Percentiles rank a stretch among this genome's conserved stretches.
These are phyloP conservation scores for Mimachlamys varia DNA, from an alignment of 2,888 invertebrate genomes.

Conservation along the genomic window DNA sequence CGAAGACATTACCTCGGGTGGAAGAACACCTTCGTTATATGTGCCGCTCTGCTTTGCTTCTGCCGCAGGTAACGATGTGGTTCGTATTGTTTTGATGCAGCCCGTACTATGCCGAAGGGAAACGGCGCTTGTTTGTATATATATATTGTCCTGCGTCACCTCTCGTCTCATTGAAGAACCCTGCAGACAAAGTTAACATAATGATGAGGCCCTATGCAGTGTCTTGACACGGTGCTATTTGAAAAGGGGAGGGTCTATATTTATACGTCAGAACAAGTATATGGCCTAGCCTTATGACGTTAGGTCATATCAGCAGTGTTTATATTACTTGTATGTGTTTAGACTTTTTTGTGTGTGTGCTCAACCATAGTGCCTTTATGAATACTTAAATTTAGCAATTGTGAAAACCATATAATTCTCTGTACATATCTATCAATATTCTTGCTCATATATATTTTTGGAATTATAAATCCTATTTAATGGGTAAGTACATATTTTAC, in stretches of 20 bases:
- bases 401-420: background rate
- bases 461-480: background rate
- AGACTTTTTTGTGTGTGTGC: background rate
- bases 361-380: background rate
- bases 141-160: conserved; percentile 23
- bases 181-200: conserved; percentile 36
- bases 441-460: background rate
- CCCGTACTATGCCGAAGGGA: conserved; percentile 14
- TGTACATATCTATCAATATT: background rate
- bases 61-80: conserved; percentile 23
- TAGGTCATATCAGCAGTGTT: conserved; percentile 1
- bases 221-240: background rate
- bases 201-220: conserved; percentile 1
- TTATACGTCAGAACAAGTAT: conserved; percentile 6
- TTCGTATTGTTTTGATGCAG: conserved; percentile 26
- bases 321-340: background rate
- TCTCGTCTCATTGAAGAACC: background rate
- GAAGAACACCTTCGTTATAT: background rate
- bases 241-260: conserved; percentile 18
- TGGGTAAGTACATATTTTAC: conserved; percentile 20
- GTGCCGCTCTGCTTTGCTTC: background rate
- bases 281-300: background rate
- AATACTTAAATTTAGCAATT: background rate
- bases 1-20: background rate
- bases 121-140: conserved; percentile 20